Conservation (phyloP, 2,113 vertebrate genomes). For the Diphyllodes magnificus region DNA sequence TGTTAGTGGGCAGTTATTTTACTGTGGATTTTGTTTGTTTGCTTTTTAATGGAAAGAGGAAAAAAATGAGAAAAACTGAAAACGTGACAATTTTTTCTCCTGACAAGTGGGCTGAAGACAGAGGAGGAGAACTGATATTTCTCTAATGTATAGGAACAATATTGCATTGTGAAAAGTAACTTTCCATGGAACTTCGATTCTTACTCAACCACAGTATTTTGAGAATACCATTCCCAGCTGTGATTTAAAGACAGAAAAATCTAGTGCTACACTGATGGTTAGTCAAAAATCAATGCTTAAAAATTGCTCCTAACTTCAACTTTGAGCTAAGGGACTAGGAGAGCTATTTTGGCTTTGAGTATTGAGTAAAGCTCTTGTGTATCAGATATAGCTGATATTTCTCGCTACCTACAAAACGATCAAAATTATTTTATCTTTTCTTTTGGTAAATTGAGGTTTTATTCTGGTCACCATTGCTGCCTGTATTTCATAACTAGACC, state of each 20-base stretch:
- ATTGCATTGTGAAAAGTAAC: constrained; percentile 30
- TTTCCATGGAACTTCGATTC: constrained; percentile 13
- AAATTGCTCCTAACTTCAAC: constrained; percentile 24
- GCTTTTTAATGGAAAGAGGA: not conserved
- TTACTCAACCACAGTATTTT: constrained; percentile 8
- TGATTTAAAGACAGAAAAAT: constrained; percentile 57
- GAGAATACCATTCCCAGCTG: constrained; percentile 40
- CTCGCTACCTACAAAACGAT: not conserved
- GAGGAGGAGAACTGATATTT: not conserved
- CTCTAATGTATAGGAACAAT: constrained; percentile 1
- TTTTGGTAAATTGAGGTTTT: not conserved
- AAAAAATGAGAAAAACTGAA: not conserved
- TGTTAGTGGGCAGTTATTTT: not conserved
- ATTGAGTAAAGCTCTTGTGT: not conserved
- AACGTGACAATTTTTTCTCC: not conserved
- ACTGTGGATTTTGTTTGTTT: not conserved
- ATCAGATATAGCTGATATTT: constrained; percentile 47
- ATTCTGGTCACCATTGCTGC: not conserved
- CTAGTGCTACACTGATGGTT: constrained; percentile 10
- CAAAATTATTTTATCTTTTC: not conserved
- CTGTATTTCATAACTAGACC: not conserved
- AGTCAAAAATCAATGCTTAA: constrained; percentile 59
- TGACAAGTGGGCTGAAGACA: not conserved
- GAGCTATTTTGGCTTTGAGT: constrained; percentile 8
- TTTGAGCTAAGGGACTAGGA: not conserved